Evolutionary conservation across 2,113 vertebrate genomes (phyloP).

Genomic region (Hipposideros armiger): DNA sequence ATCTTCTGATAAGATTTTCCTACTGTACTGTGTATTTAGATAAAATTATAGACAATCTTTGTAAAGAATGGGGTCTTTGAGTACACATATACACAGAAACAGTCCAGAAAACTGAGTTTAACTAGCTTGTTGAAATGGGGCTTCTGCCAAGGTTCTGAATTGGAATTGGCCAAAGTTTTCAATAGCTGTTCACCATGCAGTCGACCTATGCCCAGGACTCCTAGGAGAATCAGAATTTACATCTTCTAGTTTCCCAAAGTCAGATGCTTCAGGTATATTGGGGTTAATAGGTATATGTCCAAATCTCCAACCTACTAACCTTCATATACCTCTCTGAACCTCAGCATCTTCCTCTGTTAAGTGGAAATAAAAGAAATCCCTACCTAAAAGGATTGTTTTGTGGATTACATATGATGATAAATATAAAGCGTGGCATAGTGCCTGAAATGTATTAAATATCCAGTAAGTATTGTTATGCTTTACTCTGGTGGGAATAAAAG

Average conservation of each 20-base stretch:
- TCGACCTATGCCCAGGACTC: not conserved
- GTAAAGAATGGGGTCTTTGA: not conserved
- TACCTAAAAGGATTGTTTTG: not conserved
- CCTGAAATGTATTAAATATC: not conserved
- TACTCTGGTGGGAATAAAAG: not conserved
- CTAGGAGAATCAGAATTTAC: not conserved
- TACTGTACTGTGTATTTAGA: not conserved
- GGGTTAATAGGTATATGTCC: not conserved
- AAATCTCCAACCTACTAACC: not conserved
- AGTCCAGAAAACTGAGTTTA: not conserved
- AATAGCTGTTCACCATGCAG: not conserved
- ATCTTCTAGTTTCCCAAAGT: not conserved
- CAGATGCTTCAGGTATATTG: not conserved
- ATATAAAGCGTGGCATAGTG: not conserved
- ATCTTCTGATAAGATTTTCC: constrained; percentile 16
- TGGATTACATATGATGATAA: not conserved
- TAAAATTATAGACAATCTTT: not conserved
- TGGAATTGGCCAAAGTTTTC: not conserved
- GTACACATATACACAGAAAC: not conserved
- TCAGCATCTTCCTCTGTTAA: not conserved
- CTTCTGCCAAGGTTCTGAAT: not conserved
- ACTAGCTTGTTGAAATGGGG: not conserved
- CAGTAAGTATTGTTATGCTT: not conserved
- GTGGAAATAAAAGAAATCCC: not conserved
- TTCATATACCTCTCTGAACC: not conserved